A percentile compares a stretch with the other conserved stretches of the same genome.
phyloP scores from a whole-genome alignment of 2,888 invertebrate species.

The Strigamia maritima region DNA sequence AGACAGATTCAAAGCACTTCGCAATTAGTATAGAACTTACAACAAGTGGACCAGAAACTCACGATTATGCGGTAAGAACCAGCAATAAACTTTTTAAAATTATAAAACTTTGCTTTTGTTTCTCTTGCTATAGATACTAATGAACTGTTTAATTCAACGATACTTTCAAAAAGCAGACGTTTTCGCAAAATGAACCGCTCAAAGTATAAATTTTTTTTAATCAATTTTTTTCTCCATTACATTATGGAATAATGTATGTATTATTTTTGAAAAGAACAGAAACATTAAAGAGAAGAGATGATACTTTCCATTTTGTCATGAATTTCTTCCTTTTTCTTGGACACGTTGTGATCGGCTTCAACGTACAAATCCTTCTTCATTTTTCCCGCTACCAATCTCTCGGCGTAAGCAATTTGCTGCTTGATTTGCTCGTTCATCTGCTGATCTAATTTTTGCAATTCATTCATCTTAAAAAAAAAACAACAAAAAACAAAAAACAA shows the following conservation, averaged over 20 bases:
- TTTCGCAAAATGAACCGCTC: neutral
- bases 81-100: neutral
- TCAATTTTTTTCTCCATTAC: neutral
- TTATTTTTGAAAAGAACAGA: neutral
- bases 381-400: slow-evolving; percentile 63
- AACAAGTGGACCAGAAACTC: neutral
- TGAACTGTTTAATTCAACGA: neutral
- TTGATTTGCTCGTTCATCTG: slow-evolving; percentile 50
- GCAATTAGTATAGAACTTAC: neutral
- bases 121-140: neutral
- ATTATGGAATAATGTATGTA: neutral
- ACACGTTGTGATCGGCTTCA: slow-evolving; percentile 59
- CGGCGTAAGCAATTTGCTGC: slow-evolving; percentile 59
- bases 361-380: slow-evolving; percentile 61
- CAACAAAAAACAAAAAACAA: too few relatives aligned
- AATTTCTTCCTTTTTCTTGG: slow-evolving; percentile 60
- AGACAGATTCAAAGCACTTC: neutral
- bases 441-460: slow-evolving; percentile 61
- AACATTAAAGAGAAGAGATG: slow-evolving; percentile 26
- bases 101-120: too few relatives aligned
- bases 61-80: neutral
- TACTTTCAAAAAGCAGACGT: neutral
- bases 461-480: slow-evolving; percentile 52
- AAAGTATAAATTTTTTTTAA: neutral
- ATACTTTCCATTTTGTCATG: slow-evolving; percentile 51